These are phyloP conservation scores for Mythimna lalbum DNA, from an alignment of 2,888 invertebrate species.

Conservation along the genomic window DNA sequence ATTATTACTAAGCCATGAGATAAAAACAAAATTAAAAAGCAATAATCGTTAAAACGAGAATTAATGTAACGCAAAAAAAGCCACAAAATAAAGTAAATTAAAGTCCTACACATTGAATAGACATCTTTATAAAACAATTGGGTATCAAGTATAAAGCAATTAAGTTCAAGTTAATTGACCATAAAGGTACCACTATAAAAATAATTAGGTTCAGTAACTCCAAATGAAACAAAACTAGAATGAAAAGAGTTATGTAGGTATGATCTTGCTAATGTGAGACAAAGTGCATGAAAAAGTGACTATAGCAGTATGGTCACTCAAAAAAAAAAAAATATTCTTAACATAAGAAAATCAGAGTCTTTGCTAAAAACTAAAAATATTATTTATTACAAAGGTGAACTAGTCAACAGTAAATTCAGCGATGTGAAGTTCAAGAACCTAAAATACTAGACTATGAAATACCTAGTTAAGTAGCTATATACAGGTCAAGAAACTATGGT, in stretches of 20 bases:
- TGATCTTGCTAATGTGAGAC: not conserved
- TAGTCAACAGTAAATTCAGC: not conserved
- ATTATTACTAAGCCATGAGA: no score
- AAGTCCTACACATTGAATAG: conserved; percentile 35
- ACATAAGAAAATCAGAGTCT: no score
- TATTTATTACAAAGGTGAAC: not conserved
- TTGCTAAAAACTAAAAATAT: not conserved
- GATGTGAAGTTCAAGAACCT: not conserved
- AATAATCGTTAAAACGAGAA: conserved; percentile 10
- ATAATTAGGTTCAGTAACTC: conserved; percentile 10
- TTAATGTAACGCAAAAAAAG: conserved; percentile 25
- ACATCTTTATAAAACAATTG: conserved; percentile 63
- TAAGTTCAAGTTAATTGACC: conserved; percentile 62
- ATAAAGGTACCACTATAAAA: conserved; percentile 28
- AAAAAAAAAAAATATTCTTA: no score
- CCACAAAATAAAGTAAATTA: conserved; percentile 40
- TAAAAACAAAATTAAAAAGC: conserved; percentile 1
- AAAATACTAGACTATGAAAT: no score
- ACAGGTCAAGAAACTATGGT: not conserved
- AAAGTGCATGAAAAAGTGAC: not conserved
- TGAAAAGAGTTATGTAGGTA: not conserved
- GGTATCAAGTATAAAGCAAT: conserved; percentile 62
- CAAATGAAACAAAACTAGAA: not conserved
- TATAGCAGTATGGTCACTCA: no score
- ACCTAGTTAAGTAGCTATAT: no score